Base-by-base conservation (phyloP, 2,888 invertebrate genomes). In the Ornithoptera alexandrae region DNA sequence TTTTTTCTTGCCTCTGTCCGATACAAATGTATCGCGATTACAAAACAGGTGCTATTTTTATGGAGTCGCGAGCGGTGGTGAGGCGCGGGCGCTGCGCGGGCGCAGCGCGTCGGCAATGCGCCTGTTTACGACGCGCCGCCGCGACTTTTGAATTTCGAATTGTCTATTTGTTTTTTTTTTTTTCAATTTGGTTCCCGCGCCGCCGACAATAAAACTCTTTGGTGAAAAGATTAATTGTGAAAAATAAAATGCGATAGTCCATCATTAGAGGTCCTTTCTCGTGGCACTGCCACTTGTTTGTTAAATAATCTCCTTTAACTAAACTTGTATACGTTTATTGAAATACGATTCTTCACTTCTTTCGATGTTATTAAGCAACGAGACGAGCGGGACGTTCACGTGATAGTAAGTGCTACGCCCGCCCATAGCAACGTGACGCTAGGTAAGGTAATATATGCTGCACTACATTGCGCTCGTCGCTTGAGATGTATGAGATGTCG, bases 41-140 rank as follows among this genome's bases (percentile, higher is more conserved):
- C 89, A 89, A 90, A 89, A 86, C 92, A 92, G 92, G 91, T 92
- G 91, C 80, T 78, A 78, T 76, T 76, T 73, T 79, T 83, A 82
- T 86, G 81, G 84, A 79, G 79, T 82, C 79, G 79, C 81, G 81
- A 79, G 84, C 84, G 83, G 86, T 88, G 87, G 90, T 91, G 88
- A 86, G 88, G 84, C 84, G 81, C 84, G 87, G 81, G 22, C 22
- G 22, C 0, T 22, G 22, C 22, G 22, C 22, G 22, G 81, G 85
- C 82, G 74, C 71, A 72, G 76, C 79, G 75, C 77, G 77, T 80
- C 84, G 85, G 87, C 84, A 86, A 85, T 84, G 80, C 67, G 73
- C 72, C 74, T 79, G 75, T 85, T 83, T 84, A 81, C 72, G 75
- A 75, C 67, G 53, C 71, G 71, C 82, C 79, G 81, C 78, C 79